These are phyloP conservation scores for Andrena flavipes DNA, from an alignment of 2,888 invertebrate species.

Conservation along the genomic window DNA sequence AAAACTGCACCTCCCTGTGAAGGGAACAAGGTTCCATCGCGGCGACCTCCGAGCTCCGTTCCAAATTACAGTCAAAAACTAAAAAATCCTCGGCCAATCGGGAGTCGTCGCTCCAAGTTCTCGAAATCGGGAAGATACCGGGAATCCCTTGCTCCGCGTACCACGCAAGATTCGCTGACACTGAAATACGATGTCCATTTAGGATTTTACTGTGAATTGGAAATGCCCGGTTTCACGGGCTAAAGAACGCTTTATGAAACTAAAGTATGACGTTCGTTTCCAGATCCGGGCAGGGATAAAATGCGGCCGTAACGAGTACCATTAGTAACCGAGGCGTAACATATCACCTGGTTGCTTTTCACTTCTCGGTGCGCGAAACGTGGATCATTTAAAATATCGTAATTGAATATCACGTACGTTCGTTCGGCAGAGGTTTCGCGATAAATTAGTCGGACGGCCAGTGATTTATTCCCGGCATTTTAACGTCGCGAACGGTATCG, in stretches of 20 bases:
- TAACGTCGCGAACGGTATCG: neutral
- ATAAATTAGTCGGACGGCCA: neutral
- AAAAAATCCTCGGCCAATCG: neutral
- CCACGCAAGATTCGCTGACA: neutral
- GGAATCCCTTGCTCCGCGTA: neutral
- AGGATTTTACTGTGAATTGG: conserved; percentile 7
- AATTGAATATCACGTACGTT: neutral
- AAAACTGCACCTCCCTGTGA: conserved; percentile 23
- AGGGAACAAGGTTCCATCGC: neutral
- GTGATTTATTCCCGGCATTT: neutral
- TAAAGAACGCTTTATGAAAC: neutral
- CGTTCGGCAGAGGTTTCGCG: neutral
- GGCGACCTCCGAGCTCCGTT: conserved; percentile 7
- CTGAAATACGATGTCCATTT: conserved; percentile 10
- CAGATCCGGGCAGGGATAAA: neutral
- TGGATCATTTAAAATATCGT: neutral
- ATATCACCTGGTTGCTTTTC: neutral
- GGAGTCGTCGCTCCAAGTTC: neutral
- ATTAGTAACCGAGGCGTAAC: neutral
- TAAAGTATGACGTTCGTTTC: conserved; percentile 9
- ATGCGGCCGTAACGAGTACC: neutral
- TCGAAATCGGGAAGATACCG: neutral
- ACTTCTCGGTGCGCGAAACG: neutral
- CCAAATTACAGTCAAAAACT: neutral
- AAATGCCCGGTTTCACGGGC: neutral